Evolutionary conservation across 2,797 vertebrate genomes (phyloP), one percentile per base, ranked within the genome.

Genomic region (Gambusia yucatana): DNA sequence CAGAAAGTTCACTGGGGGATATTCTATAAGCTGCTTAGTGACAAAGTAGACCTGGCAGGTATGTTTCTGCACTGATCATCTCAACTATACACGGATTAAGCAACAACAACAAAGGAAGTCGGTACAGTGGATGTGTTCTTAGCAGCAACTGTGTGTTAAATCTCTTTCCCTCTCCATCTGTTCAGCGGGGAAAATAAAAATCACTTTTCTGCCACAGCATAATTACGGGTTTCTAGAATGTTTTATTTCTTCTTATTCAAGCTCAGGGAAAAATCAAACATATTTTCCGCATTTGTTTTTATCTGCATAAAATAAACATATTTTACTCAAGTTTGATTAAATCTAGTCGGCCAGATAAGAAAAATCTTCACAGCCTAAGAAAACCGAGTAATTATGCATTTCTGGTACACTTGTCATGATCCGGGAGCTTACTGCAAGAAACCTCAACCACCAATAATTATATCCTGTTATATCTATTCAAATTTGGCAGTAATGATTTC

Each of bases 181-280:
- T 87, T 93, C 90, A 88, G 80, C 43, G 22, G 86, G 80, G 76
- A 89, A 92, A 94, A 92, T 83, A 90, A 91, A 81, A 82, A 86
- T 81, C 77, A 84, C 77, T 85, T 89, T 82, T 87, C 76, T 87
- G 82, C 87, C 86, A 80, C 89, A 82, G 79, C 77, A 74, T 94
- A 94, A 95, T 94, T 94, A 93, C 73, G 80, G 91, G 91, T 92
- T 95, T 79, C 86, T 89, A 74, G 36, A 89, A 91, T 87, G 90
- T 91, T 95, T 90, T 90, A 86, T 92, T 85, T 91, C 89, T 93
- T 87, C 85, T 83, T 90, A 84, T 91, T 91, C 69, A 80, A 92
- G 84, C 71, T 74, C 73, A 57, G 44, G 67, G 10, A 43, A 70
- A 81, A 76, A 86, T 92, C 86, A 84, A 93, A 86, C 80, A 82